These are phyloP conservation scores for Scolopax bukidnonensis DNA, from an alignment of 2,797 vertebrate species.

Conservation along the genomic window DNA sequence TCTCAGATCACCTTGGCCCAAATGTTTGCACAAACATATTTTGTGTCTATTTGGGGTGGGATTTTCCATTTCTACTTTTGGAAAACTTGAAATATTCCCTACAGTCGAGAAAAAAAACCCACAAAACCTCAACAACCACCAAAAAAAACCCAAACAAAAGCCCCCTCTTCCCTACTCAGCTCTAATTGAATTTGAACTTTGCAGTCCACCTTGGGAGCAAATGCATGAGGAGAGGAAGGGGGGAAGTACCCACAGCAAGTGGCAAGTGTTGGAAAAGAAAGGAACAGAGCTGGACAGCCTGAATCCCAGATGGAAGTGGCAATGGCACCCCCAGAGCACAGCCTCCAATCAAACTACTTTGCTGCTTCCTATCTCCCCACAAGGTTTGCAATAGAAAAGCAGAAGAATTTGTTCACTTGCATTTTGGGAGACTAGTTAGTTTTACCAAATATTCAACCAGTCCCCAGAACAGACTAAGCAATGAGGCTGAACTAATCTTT, in stretches of 20 bases:
- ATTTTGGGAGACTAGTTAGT: slow-evolving; percentile 4
- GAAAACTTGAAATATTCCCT: neutral
- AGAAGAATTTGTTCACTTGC: neutral
- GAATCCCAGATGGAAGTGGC: neutral
- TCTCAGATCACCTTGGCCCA: neutral
- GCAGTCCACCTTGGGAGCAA: neutral
- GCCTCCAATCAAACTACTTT: neutral
- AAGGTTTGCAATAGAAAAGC: neutral
- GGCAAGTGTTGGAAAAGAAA: neutral
- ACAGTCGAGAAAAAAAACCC: neutral
- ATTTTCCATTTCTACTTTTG: neutral
- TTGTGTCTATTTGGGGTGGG: neutral
- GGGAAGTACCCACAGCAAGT: neutral
- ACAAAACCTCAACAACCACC: too few relatives aligned
- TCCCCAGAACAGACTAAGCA: slow-evolving; percentile 39
- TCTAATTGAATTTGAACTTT: neutral
- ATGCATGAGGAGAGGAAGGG: neutral
- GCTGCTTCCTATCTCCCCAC: neutral
- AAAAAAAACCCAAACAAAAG: neutral
- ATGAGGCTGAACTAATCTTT: slow-evolving; percentile 67
- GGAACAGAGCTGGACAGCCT: neutral
- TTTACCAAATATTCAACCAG: slow-evolving; percentile 48
- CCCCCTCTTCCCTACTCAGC: neutral
- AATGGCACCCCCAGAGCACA: neutral
- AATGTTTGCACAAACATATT: neutral